Base-by-base conservation (phyloP, 53 echinoderm and acorn worm genomes). In the Arbacia lixula region DNA sequence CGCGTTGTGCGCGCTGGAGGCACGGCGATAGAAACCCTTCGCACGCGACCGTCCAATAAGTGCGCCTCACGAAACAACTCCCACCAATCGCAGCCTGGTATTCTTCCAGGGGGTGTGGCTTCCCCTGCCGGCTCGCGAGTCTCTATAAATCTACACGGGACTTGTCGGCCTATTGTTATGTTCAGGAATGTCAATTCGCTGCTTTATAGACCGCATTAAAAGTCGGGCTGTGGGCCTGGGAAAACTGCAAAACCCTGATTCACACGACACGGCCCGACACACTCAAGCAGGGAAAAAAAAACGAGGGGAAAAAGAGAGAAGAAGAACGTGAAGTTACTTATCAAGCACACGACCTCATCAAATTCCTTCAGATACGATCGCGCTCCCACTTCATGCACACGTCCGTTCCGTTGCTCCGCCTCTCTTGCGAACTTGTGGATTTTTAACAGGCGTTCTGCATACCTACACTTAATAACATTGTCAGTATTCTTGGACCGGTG, bases 201-300 rank as follows among this genome's bases (percentile, higher is more conserved):
- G 82, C 82, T 81, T 81, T 63, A 64, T 41, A 63, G 82, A 63
- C 63, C 82, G 64, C 64, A 63, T 81, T 61, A 63, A 21, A 57
- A 60, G 82, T 31, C n/a, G 82, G 64, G 35, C 62, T 81, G 82
- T 81, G 82, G n/a, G n/a, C n/a, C n/a, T n/a, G n/a, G 82, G 82
- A 81, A 81, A 46, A 81, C 40, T 52, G 62, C 30, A 34, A 62
- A 63, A 63, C 63, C 43, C 63, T 40, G 64, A 81, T 81, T 81
- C 82, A 81, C 82, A 81, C 82, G 82, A 81, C 41, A 30, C 5
- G 19, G n/a, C n/a, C n/a, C n/a, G n/a, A n/a, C n/a, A n/a, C n/a
- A n/a, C n/a, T n/a, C n/a, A n/a, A n/a, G n/a, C n/a, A n/a, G n/a
- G n/a, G n/a, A n/a, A n/a, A n/a, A n/a, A n/a, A n/a, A n/a, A n/a